Conservation (phyloP, 1,140 invertebrate genomes). For the Harpegnathos saltator region DNA sequence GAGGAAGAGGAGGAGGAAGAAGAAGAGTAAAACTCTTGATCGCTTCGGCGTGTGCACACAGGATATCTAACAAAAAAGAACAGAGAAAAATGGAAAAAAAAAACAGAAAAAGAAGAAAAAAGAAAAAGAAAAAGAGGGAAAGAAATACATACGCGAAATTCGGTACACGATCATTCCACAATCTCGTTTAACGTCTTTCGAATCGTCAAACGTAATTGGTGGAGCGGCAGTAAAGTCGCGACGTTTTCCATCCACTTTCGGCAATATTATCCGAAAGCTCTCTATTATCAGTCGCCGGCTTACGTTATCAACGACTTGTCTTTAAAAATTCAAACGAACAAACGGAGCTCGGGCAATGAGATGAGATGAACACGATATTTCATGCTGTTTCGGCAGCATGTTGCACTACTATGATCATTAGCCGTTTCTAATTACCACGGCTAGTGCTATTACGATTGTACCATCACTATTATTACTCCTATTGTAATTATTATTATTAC, state of each 20-base stretch:
- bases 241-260: conserved; percentile 21
- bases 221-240: conserved; percentile 48
- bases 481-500: conserved; percentile 70
- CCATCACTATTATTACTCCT: conserved; percentile 56
- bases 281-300: not conserved
- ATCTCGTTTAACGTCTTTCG: conserved; percentile 34
- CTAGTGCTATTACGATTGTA: conserved; percentile 47
- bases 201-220: conserved; percentile 57
- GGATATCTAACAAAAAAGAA: too few species aligned
- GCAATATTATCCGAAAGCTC: conserved; percentile 16
- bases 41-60: not conserved
- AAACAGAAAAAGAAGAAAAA: too few species aligned
- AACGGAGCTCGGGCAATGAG: not conserved
- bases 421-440: conserved; percentile 66
- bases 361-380: conserved; percentile 31
- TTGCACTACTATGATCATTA: conserved; percentile 60
- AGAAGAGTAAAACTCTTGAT: conserved; percentile 83
- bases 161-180: conserved; percentile 54
- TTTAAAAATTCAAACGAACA: conserved; percentile 19
- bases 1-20: conserved; percentile 88
- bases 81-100: not conserved
- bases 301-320: not conserved
- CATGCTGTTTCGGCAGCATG: not conserved
- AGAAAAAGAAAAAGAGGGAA: too few species aligned
- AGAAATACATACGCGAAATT: conserved; percentile 13